Percentiles rank a stretch among this genome's conserved stretches.
Conservation (phyloP, 37 sponge, comb jelly and placozoan species). For the Spongia lamella region DNA sequence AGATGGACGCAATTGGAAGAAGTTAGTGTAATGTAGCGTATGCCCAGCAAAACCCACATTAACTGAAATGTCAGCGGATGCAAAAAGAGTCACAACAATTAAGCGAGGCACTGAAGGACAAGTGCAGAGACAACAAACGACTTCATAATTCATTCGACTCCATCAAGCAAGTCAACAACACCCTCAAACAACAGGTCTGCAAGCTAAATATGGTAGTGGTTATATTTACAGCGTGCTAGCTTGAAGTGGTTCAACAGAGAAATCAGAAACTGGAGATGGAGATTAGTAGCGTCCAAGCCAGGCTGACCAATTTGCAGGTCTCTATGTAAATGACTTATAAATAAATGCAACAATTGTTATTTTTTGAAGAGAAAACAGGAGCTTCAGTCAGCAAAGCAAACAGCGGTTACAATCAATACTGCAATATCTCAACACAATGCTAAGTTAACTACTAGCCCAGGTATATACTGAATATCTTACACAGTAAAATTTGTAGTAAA, state of each 20-base stretch:
- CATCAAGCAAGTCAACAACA: conserved; percentile 26
- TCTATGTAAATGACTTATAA: too few species aligned
- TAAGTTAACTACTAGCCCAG: too few species aligned
- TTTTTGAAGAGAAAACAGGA: too few species aligned
- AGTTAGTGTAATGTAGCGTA: neutral
- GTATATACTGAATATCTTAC: too few species aligned
- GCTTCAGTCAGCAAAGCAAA: too few species aligned
- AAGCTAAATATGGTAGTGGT: neutral
- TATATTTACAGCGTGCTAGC: neutral
- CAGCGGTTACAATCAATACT: too few species aligned
- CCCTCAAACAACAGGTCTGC: conserved; percentile 27
- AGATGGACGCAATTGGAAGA: conserved; percentile 18
- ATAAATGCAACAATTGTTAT: too few species aligned
- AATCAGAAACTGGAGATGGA: conserved; percentile 12
- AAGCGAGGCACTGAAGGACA: conserved; percentile 20
- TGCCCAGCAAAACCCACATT: neutral
- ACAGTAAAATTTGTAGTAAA: too few species aligned
- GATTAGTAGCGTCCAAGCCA: conserved; percentile 11
- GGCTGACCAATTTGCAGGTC: conserved; percentile 5
- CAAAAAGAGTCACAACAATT: conserved; percentile 12
- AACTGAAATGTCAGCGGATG: neutral
- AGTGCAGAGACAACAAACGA: conserved; percentile 34
- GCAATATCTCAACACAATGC: too few species aligned
- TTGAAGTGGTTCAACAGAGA: conserved; percentile 4
- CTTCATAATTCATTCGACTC: conserved; percentile 25